Conservation (phyloP, 1,140 invertebrate species). For the Drosophila orena region DNA sequence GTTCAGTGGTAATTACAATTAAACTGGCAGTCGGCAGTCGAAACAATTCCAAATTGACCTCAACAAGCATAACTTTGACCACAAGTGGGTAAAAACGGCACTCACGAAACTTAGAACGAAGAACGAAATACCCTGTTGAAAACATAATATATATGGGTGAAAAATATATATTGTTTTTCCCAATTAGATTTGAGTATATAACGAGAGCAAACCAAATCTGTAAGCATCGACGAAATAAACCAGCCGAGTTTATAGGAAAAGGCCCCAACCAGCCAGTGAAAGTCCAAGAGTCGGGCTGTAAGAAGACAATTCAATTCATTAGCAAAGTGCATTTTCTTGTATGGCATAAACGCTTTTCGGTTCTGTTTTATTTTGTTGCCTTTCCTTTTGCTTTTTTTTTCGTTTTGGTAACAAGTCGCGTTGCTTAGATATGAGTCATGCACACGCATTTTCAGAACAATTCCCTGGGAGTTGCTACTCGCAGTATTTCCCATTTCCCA, state of each 20-base stretch:
- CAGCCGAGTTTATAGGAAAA: conserved; percentile 13
- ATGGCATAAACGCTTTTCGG: conserved; percentile 36
- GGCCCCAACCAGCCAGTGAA: neutral
- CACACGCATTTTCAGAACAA: conserved; percentile 25
- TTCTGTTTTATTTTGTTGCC: conserved; percentile 9
- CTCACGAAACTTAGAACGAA: neutral
- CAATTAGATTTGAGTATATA: no score
- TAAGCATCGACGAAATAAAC: conserved; percentile 9
- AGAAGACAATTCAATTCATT: conserved; percentile 76
- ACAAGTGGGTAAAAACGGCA: neutral
- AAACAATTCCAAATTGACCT: conserved; percentile 29
- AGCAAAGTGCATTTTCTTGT: conserved; percentile 81
- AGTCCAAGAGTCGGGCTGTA: conserved; percentile 19
- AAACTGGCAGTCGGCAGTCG: conserved; percentile 32
- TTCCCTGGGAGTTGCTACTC: conserved; percentile 14
- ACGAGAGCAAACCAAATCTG: neutral
- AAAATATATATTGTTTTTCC: no score
- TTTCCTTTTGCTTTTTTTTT: neutral
- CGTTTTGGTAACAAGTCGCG: conserved; percentile 11
- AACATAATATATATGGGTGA: neutral
- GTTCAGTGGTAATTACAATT: conserved; percentile 28
- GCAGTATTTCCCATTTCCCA: neutral
- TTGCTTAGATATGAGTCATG: conserved; percentile 36
- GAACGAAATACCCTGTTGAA: neutral
- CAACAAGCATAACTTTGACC: conserved; percentile 26